phyloP scores from a whole-genome alignment of 2,113 vertebrate species.

The Menidia beryllina region DNA sequence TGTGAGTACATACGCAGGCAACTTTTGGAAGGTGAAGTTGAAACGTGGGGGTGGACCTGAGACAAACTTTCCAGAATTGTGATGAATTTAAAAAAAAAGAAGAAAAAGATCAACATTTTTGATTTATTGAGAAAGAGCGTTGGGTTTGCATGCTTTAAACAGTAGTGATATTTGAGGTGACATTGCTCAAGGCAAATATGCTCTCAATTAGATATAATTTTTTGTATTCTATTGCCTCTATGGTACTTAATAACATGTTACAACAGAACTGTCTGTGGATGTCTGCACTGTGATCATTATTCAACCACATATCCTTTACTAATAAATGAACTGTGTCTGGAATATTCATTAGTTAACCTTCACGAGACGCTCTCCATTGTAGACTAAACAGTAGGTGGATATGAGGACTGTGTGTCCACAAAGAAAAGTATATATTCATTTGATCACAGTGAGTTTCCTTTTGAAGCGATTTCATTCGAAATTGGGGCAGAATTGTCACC shows the following conservation, averaged over 20 bases:
- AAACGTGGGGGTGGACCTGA: slow-evolving; percentile 1
- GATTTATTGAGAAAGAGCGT: slow-evolving; percentile 42
- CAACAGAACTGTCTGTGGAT: slow-evolving; percentile 52
- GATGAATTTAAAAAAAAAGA: slow-evolving; percentile 42
- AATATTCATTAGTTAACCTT: slow-evolving; percentile 76
- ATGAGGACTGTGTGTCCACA: not conserved
- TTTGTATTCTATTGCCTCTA: slow-evolving; percentile 46
- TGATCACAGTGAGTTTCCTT: slow-evolving; percentile 11
- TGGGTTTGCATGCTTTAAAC: slow-evolving; percentile 39
- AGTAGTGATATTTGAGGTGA: slow-evolving; percentile 61
- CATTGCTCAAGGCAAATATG: slow-evolving; percentile 60
- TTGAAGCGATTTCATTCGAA: slow-evolving; percentile 18
- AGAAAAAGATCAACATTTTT: slow-evolving; percentile 57
- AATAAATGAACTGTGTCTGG: slow-evolving; percentile 60
- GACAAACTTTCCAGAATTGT: slow-evolving; percentile 67
- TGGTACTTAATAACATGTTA: slow-evolving; percentile 44
- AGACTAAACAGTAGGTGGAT: slow-evolving; percentile 43
- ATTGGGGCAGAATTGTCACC: not conserved
- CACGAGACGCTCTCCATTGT: slow-evolving; percentile 41
- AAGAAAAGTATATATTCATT: not conserved
- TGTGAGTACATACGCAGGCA: slow-evolving; percentile 32
- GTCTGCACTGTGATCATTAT: slow-evolving; percentile 53
- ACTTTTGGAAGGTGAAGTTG: slow-evolving; percentile 22
- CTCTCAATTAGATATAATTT: slow-evolving; percentile 65
- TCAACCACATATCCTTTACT: slow-evolving; percentile 14